Percentiles rank a stretch among this genome's conserved stretches.
phyloP scores from a whole-genome alignment of 2,113 vertebrate genomes.

The Hyperopisus bebe region DNA sequence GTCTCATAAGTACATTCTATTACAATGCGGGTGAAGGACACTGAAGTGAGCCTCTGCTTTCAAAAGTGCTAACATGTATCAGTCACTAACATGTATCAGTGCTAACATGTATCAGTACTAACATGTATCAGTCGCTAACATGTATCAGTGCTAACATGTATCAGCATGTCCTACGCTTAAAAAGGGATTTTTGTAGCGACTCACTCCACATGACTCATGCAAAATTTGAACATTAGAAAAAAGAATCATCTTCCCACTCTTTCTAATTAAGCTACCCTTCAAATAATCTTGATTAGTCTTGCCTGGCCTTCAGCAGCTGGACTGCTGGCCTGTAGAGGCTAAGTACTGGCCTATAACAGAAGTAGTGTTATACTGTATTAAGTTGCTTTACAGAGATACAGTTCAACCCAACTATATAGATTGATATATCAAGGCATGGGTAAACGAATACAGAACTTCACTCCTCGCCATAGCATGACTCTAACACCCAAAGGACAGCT shows the following conservation, averaged over 20 bases:
- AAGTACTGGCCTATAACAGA: neutral
- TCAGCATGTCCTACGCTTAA: neutral
- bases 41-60: neutral
- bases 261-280: neutral
- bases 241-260: neutral
- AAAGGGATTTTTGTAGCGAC: neutral
- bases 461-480: neutral
- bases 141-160: neutral
- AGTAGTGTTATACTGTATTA: neutral
- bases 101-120: neutral
- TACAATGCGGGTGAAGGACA: neutral
- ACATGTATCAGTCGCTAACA: no score
- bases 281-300: neutral
- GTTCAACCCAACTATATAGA: neutral
- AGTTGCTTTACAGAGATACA: neutral
- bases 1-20: neutral
- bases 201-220: neutral
- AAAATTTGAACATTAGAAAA: neutral
- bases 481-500: neutral
- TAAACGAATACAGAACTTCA: neutral
- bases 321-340: neutral
- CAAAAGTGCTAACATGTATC: neutral
- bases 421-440: neutral
- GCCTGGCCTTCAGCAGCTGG: neutral
- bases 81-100: no score